Conservation (phyloP, 2,113 vertebrate genomes). For the Vulpes lagopus region DNA sequence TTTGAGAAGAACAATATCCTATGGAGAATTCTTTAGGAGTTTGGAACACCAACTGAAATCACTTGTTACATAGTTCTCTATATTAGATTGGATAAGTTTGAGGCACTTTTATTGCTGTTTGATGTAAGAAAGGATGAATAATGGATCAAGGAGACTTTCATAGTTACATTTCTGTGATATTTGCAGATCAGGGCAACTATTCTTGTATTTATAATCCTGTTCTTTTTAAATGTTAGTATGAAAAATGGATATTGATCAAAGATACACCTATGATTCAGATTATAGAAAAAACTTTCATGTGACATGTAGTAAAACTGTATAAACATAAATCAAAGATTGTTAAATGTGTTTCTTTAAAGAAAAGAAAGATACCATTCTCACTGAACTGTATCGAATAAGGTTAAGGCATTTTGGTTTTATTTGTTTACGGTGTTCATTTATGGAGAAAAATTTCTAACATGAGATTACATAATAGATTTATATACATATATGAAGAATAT, state of each 20-base stretch:
- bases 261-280: not conserved
- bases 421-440: slow-evolving; percentile 19
- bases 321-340: slow-evolving; percentile 8
- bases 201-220: not conserved
- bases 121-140: slow-evolving; percentile 41
- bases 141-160: not conserved
- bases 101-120: slow-evolving; percentile 43
- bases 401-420: not conserved
- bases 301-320: not conserved
- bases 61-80: not conserved
- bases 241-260: slow-evolving; percentile 23
- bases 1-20: not conserved
- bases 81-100: slow-evolving; percentile 33
- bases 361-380: not conserved
- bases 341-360: not conserved
- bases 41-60: not conserved
- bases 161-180: slow-evolving; percentile 23
- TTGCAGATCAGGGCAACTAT: not conserved
- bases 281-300: not conserved
- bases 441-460: not conserved
- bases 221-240: not conserved
- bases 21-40: not conserved
- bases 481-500: not conserved
- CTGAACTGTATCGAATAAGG: not conserved
- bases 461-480: not conserved